These are phyloP conservation scores for Tetramorium alpestre DNA, from an alignment of 1,140 invertebrate genomes.

Conservation along the genomic window DNA sequence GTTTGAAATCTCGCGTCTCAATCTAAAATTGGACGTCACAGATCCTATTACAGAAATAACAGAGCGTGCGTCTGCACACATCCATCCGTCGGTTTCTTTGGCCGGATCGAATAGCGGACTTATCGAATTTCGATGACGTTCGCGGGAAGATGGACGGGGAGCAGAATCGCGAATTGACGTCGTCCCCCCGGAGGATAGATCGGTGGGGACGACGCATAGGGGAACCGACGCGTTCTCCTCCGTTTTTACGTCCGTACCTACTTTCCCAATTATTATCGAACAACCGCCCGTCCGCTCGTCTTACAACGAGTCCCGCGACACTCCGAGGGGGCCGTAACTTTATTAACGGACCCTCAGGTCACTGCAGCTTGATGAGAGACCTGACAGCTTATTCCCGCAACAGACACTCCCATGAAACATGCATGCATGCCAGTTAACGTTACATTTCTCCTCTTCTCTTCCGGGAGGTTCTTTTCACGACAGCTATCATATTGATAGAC, in stretches of 20 bases:
- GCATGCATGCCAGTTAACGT: slow-evolving; percentile 22
- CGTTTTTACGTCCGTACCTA: slow-evolving; percentile 26
- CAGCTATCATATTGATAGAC: background rate
- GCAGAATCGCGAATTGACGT: slow-evolving; percentile 38
- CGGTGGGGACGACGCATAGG: background rate
- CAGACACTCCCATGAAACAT: slow-evolving; percentile 27
- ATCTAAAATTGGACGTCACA: background rate
- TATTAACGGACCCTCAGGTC: slow-evolving; percentile 75
- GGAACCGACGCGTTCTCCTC: background rate
- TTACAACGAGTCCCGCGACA: slow-evolving; percentile 44
- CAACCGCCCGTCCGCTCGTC: background rate
- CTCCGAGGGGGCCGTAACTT: slow-evolving; percentile 70
- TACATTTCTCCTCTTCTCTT: background rate
- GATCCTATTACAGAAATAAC: slow-evolving; percentile 6
- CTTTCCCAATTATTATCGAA: slow-evolving; percentile 44
- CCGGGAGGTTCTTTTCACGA: background rate
- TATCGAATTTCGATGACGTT: slow-evolving; percentile 65
- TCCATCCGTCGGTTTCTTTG: background rate
- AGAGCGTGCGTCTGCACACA: background rate
- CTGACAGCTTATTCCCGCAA: slow-evolving; percentile 24
- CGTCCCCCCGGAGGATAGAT: slow-evolving; percentile 25
- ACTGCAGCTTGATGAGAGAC: slow-evolving; percentile 51
- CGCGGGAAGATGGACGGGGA: background rate
- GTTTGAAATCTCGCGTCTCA: background rate
- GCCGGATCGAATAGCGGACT: background rate